Evolutionary conservation across 2,888 invertebrate species (phyloP).

Genomic region (Ctena decussata): DNA sequence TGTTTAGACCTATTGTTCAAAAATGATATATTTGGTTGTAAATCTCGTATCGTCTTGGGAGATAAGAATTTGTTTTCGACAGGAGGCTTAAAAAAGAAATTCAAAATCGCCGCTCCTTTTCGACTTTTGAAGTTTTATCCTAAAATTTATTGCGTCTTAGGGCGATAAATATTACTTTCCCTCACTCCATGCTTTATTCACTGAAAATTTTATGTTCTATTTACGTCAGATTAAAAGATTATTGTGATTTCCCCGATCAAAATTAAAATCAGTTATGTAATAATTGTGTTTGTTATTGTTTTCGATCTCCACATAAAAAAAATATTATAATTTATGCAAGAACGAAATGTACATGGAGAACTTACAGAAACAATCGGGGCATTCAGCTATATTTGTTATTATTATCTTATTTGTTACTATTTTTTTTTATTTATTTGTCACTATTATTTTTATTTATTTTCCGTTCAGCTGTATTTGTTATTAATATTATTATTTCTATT

Average conservation of each 20-base stretch:
- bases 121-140: conserved; percentile 4
- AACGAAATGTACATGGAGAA: too few species aligned
- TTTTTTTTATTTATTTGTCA: too few species aligned
- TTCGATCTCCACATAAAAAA: too few species aligned
- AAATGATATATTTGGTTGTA: conserved; percentile 59
- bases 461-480: too few species aligned
- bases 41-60: conserved; percentile 10
- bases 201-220: neutral
- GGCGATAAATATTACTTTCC: conserved; percentile 9
- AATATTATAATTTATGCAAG: too few species aligned
- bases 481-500: too few species aligned
- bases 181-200: neutral
- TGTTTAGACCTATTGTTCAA: conserved; percentile 27
- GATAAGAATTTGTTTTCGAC: neutral
- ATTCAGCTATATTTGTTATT: too few species aligned
- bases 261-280: neutral
- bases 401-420: too few species aligned
- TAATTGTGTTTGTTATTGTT: too few species aligned
- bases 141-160: conserved; percentile 7
- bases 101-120: conserved; percentile 1
- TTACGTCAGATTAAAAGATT: conserved; percentile 9
- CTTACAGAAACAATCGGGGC: too few species aligned
- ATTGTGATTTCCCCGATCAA: neutral
- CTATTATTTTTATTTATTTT: too few species aligned
- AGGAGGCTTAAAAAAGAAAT: neutral